Conservation (phyloP, 2,797 vertebrate genomes). For the Morelia viridis region DNA sequence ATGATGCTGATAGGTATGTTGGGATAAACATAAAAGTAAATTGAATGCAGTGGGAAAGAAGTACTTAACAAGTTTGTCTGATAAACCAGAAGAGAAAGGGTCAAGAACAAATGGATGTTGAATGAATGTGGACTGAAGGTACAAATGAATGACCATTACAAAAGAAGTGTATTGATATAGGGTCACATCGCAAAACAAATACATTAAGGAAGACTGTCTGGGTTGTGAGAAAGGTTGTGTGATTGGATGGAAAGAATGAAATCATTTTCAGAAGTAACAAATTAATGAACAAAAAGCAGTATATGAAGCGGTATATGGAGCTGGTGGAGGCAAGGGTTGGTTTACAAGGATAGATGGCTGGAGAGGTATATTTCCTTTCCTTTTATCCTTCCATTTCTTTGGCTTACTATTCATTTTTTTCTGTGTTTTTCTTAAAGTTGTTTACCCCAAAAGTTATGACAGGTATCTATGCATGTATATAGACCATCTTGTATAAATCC, state of each 20-base stretch:
- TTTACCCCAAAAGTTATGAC: background rate
- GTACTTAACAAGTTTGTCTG: background rate
- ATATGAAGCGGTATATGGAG: background rate
- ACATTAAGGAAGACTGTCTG: background rate
- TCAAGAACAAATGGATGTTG: background rate
- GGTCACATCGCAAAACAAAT: background rate
- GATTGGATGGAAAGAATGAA: background rate
- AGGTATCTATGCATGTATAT: background rate
- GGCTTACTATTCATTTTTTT: background rate
- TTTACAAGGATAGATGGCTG: background rate
- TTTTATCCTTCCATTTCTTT: background rate
- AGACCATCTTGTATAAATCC: background rate
- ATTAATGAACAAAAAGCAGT: background rate
- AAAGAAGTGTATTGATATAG: background rate
- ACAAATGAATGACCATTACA: background rate
- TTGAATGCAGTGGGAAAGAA: background rate
- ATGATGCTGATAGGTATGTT: background rate
- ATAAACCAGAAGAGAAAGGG: background rate
- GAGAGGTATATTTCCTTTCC: background rate
- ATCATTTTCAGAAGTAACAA: background rate
- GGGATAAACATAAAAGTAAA: background rate
- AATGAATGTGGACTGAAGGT: background rate
- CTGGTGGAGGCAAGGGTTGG: background rate
- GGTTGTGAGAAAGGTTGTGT: background rate
- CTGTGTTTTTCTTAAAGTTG: background rate